phyloP scores from a whole-genome alignment of 2,113 vertebrate species.

The Hemibagrus wyckioides region DNA sequence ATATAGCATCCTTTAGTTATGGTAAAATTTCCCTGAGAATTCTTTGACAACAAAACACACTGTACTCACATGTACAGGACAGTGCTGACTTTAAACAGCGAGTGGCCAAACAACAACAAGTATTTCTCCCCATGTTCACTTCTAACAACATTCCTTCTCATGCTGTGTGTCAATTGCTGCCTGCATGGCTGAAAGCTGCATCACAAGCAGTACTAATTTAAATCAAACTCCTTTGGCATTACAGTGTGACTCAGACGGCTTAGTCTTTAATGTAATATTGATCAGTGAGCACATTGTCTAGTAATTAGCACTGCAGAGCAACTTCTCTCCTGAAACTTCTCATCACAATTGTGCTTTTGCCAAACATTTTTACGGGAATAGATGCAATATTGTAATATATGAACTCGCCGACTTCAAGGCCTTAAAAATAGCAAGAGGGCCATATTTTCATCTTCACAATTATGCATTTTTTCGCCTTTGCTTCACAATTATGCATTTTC shows the following conservation, averaged over 20 bases:
- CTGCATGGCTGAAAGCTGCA: not conserved
- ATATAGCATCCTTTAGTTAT: not conserved
- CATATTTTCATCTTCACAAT: not conserved
- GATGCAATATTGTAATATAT: not conserved
- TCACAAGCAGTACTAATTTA: not conserved
- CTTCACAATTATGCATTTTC: too few relatives aligned
- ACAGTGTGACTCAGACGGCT: not conserved
- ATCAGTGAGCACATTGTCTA: conserved; percentile 28
- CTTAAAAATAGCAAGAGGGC: not conserved
- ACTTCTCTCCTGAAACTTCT: conserved; percentile 8
- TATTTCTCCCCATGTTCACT: not conserved
- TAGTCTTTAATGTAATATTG: conserved; percentile 37
- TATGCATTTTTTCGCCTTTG: too few relatives aligned
- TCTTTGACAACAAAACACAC: not conserved
- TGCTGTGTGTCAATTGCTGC: not conserved
- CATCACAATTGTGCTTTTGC: not conserved
- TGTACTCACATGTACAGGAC: not conserved
- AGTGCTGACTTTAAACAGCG: not conserved
- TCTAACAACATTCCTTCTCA: not conserved
- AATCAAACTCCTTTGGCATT: conserved; percentile 27
- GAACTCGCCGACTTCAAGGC: not conserved
- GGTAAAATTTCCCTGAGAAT: not conserved
- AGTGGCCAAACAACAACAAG: conserved; percentile 1
- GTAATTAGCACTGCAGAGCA: conserved; percentile 39
- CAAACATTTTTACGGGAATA: conserved; percentile 13